Percentiles rank a stretch among this genome's conserved stretches.
phyloP scores from a whole-genome alignment of 2,888 invertebrate genomes.

The Serrognathus titanus region DNA sequence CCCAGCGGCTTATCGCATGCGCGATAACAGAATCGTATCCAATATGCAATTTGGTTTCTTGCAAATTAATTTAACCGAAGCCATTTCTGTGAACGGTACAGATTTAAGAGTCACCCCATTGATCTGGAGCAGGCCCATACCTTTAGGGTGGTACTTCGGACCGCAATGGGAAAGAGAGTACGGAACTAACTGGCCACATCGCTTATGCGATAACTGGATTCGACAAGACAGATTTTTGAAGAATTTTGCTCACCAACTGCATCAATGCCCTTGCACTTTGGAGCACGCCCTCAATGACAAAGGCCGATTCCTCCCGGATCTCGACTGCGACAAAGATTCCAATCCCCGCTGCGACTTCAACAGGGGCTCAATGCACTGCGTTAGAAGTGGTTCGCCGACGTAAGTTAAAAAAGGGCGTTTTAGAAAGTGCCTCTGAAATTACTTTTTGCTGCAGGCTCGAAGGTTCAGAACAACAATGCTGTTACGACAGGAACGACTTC shows the following conservation, averaged over 20 bases:
- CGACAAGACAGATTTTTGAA: constrained; percentile 76
- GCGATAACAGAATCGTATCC: constrained; percentile 64
- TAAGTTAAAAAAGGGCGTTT: constrained; percentile 48
- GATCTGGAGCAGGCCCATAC: constrained; percentile 89
- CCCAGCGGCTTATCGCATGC: constrained; percentile 67
- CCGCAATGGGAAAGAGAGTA: constrained; percentile 82
- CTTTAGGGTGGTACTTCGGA: constrained; percentile 88
- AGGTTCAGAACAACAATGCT: constrained; percentile 95
- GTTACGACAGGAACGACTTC: constrained; percentile 89
- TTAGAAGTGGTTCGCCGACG: constrained; percentile 87
- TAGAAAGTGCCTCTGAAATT: neutral
- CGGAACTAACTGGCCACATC: constrained; percentile 78
- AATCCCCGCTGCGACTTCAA: constrained; percentile 87
- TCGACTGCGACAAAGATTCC: constrained; percentile 86
- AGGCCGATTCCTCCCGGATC: constrained; percentile 88
- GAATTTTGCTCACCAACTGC: constrained; percentile 80
- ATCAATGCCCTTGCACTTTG: constrained; percentile 87
- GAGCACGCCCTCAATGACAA: constrained; percentile 89
- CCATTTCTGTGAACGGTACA: constrained; percentile 51
- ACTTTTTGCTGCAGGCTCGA: constrained; percentile 59
- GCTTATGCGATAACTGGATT: constrained; percentile 88
- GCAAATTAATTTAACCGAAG: constrained; percentile 81
- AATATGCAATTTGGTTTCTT: constrained; percentile 85
- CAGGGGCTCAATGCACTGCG: constrained; percentile 88
- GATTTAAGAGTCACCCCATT: constrained; percentile 46